phyloP scores from a whole-genome alignment of 2,888 invertebrate genomes.

The Tenthredo amoena region DNA sequence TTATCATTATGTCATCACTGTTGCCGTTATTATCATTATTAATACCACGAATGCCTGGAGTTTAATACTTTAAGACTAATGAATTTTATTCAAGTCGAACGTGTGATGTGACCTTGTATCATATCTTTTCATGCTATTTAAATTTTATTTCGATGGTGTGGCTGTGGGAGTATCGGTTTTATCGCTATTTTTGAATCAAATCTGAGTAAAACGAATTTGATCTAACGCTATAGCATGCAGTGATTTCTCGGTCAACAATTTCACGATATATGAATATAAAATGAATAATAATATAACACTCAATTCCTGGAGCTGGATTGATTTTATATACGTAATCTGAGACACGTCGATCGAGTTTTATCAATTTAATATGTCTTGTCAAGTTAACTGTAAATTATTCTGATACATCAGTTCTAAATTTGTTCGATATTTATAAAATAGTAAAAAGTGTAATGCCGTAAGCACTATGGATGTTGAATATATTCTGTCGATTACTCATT shows the following conservation, averaged over 20 bases:
- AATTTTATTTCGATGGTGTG: constrained; percentile 15
- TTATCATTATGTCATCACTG: constrained; percentile 30
- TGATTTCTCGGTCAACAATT: background rate
- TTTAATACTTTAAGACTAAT: constrained; percentile 4
- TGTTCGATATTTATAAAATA: background rate
- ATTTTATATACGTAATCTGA: background rate
- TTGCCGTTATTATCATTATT: constrained; percentile 16
- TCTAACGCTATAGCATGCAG: background rate
- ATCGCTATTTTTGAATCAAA: background rate
- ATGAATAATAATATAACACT: background rate
- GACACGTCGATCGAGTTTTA: background rate
- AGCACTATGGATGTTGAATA: background rate
- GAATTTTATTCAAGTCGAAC: background rate
- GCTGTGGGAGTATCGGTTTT: background rate
- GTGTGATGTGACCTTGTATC: constrained; percentile 25
- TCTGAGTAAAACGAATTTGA: background rate
- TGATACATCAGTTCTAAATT: background rate
- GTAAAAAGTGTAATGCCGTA: background rate
- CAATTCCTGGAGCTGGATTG: background rate
- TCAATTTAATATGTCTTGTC: background rate
- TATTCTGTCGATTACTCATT: background rate
- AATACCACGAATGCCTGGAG: constrained; percentile 36
- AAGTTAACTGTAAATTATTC: background rate
- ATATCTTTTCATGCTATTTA: constrained; percentile 3
- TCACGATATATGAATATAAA: background rate